Evolutionary conservation across 2,888 invertebrate genomes (phyloP).

Genomic region (Pocota personata): DNA sequence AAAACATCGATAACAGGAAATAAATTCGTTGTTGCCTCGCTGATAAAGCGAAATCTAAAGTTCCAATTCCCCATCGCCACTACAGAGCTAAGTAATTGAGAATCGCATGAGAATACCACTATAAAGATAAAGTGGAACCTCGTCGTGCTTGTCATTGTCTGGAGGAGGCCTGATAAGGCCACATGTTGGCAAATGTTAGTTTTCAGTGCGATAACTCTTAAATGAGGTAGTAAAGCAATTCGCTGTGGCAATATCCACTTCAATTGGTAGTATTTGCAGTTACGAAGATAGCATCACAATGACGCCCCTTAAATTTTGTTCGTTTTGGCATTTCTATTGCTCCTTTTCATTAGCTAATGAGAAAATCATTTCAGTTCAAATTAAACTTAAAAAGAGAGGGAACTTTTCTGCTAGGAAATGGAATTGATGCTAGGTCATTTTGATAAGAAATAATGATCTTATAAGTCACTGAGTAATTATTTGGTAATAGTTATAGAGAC

Average conservation of each 20-base stretch:
- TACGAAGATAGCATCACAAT: background rate
- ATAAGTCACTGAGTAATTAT: background rate
- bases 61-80: conserved; percentile 5
- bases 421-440: conserved; percentile 4
- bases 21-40: background rate
- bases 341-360: conserved; percentile 42
- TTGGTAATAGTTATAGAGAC: background rate
- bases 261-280: conserved; percentile 35
- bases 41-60: conserved; percentile 48
- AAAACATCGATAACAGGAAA: conserved; percentile 19
- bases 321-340: background rate
- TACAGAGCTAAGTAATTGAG: conserved; percentile 28
- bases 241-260: conserved; percentile 3
- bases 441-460: conserved; percentile 5
- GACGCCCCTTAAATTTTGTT: conserved; percentile 15
- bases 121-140: conserved; percentile 43
- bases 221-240: conserved; percentile 18
- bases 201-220: background rate
- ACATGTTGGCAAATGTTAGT: conserved; percentile 33
- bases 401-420: background rate
- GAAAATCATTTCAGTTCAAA: background rate
- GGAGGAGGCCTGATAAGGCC: conserved; percentile 36
- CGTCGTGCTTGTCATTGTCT: conserved; percentile 33
- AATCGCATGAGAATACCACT: conserved; percentile 23
- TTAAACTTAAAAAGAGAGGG: background rate